phyloP scores from a whole-genome alignment of 2,113 vertebrate species.

The Peromyscus leucopus region DNA sequence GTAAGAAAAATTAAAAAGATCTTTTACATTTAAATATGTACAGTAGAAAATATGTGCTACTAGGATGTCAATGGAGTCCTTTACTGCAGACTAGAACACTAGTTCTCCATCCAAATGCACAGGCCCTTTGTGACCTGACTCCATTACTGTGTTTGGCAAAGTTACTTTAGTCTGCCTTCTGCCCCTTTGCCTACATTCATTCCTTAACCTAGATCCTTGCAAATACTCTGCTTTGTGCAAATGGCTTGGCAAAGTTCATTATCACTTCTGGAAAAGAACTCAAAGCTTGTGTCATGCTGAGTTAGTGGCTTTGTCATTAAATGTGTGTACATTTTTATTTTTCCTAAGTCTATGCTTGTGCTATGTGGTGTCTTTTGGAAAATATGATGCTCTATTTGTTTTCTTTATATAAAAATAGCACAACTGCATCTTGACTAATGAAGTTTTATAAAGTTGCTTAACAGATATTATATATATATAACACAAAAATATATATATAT shows the following conservation, averaged over 20 bases:
- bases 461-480: neutral
- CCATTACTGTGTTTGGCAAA: neutral
- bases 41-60: neutral
- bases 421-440: neutral
- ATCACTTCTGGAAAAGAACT: neutral
- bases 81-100: neutral
- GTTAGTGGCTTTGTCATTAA: neutral
- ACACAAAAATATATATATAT: too few species aligned
- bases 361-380: neutral
- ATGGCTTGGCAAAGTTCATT: neutral
- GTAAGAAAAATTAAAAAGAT: neutral
- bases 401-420: slow-evolving; percentile 25
- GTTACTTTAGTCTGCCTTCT: neutral
- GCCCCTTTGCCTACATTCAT: neutral
- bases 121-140: neutral
- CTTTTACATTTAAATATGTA: neutral
- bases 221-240: neutral
- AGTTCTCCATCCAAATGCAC: neutral
- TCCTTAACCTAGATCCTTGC: neutral
- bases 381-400: neutral
- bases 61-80: neutral
- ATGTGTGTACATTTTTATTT: neutral
- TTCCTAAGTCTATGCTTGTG: neutral
- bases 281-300: neutral
- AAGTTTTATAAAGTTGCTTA: neutral